Conservation (phyloP, 2,797 vertebrate species). For the Harpagifer antarcticus region DNA sequence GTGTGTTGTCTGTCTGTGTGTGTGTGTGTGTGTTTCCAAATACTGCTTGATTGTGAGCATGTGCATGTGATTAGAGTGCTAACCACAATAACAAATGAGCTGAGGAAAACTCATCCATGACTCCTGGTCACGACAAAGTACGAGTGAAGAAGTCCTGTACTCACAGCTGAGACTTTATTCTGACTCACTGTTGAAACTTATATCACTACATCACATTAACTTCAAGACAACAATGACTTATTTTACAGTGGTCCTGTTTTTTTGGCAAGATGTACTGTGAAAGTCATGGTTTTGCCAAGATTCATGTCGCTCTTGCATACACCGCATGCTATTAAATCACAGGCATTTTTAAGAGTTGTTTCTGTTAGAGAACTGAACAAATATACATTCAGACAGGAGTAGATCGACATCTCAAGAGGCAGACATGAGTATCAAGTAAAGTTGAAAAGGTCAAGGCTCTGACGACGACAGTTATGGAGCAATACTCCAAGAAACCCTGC, state of each 20-base stretch:
- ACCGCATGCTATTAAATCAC: slow-evolving; percentile 8
- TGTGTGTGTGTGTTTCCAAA: slow-evolving; percentile 29
- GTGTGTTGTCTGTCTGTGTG: slow-evolving; percentile 11
- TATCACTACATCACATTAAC: background rate
- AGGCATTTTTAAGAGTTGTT: slow-evolving; percentile 6
- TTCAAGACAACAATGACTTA: background rate
- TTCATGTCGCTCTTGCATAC: slow-evolving; percentile 28
- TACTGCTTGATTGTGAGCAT: slow-evolving; percentile 50
- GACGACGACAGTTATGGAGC: slow-evolving; percentile 5
- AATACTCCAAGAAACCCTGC: slow-evolving; percentile 9
- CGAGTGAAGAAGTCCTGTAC: slow-evolving; percentile 1
- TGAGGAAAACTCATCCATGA: slow-evolving; percentile 71
- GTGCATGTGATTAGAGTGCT: slow-evolving; percentile 57
- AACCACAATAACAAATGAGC: slow-evolving; percentile 55
- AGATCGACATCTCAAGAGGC: slow-evolving; percentile 1
- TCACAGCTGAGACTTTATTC: slow-evolving; percentile 13
- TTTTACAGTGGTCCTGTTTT: background rate
- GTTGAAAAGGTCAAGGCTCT: slow-evolving; percentile 24
- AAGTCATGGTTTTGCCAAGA: slow-evolving; percentile 39
- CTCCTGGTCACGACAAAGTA: slow-evolving; percentile 72
- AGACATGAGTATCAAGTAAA: background rate
- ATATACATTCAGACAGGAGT: slow-evolving; percentile 9
- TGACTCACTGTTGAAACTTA: background rate
- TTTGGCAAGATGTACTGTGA: slow-evolving; percentile 36
- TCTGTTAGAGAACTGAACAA: slow-evolving; percentile 23